A percentile compares a stretch with the other conserved stretches of the same genome.
Conservation (phyloP, 2,113 vertebrate species). For the Sus scrofa region DNA sequence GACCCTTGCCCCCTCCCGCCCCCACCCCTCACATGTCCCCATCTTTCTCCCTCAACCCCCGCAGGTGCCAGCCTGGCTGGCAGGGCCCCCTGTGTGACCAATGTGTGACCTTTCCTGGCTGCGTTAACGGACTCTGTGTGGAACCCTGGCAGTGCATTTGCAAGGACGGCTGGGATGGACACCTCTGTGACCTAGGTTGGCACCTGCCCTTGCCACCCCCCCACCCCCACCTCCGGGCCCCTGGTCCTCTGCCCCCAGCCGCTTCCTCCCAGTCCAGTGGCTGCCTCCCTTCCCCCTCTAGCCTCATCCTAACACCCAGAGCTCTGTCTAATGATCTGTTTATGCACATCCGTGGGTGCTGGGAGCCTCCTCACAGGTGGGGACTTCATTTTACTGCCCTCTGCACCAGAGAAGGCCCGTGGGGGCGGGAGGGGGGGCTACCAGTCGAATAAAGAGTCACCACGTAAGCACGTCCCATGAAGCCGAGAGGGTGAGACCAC, state of each 20-base stretch:
- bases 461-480: neutral
- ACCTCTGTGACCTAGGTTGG: slow-evolving; percentile 95
- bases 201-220: neutral
- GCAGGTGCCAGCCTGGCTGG: slow-evolving; percentile 96
- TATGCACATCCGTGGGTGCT: accelerated
- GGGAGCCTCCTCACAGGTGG: neutral
- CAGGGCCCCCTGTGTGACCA: slow-evolving; percentile 92
- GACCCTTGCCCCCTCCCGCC: neutral
- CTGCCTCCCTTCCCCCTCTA: neutral
- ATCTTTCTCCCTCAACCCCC: slow-evolving; percentile 35
- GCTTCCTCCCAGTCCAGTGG: accelerated
- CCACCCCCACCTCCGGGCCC: too few relatives aligned
- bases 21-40: too few relatives aligned
- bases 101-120: slow-evolving; percentile 94
- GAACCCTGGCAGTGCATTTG: slow-evolving; percentile 97
- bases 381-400: neutral
- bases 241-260: neutral
- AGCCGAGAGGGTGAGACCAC: neutral
- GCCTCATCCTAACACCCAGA: accelerated
- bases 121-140: slow-evolving; percentile 92
- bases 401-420: neutral
- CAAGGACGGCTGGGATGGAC: slow-evolving; percentile 94
- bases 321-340: neutral
- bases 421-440: neutral
- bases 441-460: slow-evolving; percentile 46